Percentiles rank a stretch among this genome's conserved stretches.
phyloP scores from a whole-genome alignment of 37 sponge, comb jelly and placozoan species.

The Beroe forskalii region DNA sequence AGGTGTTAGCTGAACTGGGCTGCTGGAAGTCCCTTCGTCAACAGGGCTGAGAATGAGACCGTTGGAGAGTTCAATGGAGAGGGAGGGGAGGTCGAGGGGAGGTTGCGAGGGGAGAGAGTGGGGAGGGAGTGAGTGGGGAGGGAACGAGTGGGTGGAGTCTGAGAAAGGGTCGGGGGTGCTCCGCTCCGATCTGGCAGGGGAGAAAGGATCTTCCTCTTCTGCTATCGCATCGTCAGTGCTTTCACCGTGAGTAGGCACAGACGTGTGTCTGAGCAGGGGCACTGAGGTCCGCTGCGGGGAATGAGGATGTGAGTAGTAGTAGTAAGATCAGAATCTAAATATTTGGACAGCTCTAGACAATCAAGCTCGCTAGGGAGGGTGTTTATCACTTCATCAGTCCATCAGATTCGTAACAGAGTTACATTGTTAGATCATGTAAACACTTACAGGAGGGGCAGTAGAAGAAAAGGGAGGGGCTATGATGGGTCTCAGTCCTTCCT shows the following conservation, averaged over 20 bases:
- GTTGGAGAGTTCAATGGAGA: background rate
- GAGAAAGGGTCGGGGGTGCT: background rate
- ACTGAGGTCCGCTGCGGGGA: too few species aligned
- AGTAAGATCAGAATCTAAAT: too few species aligned
- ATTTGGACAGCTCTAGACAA: too few species aligned
- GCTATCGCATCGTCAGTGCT: background rate
- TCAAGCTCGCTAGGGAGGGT: too few species aligned
- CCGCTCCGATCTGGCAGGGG: background rate
- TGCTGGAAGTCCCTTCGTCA: too few species aligned
- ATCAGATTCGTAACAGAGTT: background rate
- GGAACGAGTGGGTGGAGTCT: too few species aligned
- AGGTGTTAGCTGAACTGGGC: too few species aligned
- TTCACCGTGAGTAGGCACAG: background rate
- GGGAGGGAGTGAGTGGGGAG: too few species aligned
- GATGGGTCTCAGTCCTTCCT: background rate
- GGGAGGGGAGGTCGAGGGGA: background rate
- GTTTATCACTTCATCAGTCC: too few species aligned
- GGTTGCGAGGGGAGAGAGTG: background rate
- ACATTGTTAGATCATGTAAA: background rate
- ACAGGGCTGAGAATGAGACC: background rate
- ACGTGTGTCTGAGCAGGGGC: background rate
- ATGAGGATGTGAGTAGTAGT: too few species aligned
- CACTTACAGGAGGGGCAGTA: background rate
- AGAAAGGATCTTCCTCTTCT: background rate
- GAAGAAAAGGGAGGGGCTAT: slow-evolving; percentile 12